phyloP scores from a whole-genome alignment of 2,113 vertebrate genomes.

The Pterocles burchelli region DNA sequence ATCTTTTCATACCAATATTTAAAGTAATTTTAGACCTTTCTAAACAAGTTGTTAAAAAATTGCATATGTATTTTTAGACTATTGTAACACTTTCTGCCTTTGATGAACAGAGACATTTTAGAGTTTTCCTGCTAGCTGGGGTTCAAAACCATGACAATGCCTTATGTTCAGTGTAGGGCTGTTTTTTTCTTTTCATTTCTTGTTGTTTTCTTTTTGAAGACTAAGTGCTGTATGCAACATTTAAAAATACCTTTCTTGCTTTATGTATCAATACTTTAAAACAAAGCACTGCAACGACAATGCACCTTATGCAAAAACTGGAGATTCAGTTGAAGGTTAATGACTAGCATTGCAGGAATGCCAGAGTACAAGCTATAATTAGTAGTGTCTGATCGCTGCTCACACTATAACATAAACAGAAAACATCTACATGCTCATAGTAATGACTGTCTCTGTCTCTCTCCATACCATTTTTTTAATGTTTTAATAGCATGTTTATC shows the following conservation, averaged over 20 bases:
- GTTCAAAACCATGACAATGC: not conserved
- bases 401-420: constrained; percentile 14
- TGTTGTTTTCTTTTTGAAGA: not conserved
- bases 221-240: not conserved
- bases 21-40: not conserved
- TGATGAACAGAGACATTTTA: not conserved
- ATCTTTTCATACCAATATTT: not conserved
- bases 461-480: not conserved
- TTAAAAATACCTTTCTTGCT: not conserved
- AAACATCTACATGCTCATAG: constrained; percentile 55
- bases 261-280: not conserved
- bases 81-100: not conserved
- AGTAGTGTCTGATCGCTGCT: constrained; percentile 43
- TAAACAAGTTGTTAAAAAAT: not conserved
- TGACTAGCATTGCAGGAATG: constrained; percentile 32
- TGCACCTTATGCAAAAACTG: constrained; percentile 20
- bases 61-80: not conserved
- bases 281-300: constrained; percentile 15
- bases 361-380: constrained; percentile 33
- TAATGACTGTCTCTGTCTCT: constrained; percentile 4
- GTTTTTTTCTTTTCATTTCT: not conserved
- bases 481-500: constrained; percentile 3
- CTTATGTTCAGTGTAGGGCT: not conserved
- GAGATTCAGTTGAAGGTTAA: constrained; percentile 65
- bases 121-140: not conserved